These are phyloP conservation scores for Platycercus adscitus DNA, from an alignment of 2,113 vertebrate species.

Conservation along the genomic window DNA sequence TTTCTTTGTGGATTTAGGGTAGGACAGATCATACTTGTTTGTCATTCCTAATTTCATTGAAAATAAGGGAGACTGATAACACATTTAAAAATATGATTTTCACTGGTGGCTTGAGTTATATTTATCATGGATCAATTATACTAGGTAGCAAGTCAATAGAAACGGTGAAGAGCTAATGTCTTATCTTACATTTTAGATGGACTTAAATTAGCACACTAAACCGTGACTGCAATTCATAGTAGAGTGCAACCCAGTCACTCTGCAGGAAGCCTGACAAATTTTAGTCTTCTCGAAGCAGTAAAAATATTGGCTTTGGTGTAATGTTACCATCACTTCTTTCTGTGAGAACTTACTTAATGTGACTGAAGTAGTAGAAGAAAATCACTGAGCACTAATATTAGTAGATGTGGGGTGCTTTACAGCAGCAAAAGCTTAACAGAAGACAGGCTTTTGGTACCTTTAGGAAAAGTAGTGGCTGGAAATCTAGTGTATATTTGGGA, in stretches of 20 bases:
- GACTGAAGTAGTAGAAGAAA: background rate
- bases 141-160: background rate
- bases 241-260: background rate
- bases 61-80: background rate
- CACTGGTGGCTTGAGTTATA: background rate
- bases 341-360: background rate
- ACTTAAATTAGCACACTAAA: background rate
- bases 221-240: background rate
- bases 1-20: background rate
- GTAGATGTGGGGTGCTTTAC: background rate
- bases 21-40: background rate
- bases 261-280: background rate
- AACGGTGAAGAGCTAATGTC: background rate
- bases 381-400: background rate
- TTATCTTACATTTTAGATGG: background rate
- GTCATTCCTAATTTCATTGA: background rate
- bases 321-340: background rate
- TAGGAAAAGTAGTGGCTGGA: background rate
- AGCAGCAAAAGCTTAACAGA: background rate
- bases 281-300: background rate
- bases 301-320: background rate
- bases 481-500: background rate
- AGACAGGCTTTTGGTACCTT: background rate
- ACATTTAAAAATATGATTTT: background rate
- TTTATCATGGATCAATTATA: background rate